Base-by-base conservation (phyloP, 2,888 invertebrate species). In the Helicoverpa assulta region DNA sequence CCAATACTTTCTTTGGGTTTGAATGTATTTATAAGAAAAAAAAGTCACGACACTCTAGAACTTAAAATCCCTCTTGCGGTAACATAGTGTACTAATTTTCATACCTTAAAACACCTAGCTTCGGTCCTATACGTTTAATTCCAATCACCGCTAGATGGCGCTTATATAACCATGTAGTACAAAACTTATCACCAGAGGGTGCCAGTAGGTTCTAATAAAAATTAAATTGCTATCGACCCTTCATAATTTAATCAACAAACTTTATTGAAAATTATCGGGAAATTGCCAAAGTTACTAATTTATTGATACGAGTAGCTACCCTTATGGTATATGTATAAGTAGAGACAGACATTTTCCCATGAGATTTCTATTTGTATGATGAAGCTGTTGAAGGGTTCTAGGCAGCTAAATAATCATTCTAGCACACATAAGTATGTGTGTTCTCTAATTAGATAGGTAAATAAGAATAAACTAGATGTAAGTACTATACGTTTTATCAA, bases 371-470 rank as follows among this genome's bases (percentile, higher is more conserved):
- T 18, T 29, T 54, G 29, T 71, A 54, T 67, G 33, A 33, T 1
- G 6, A 47, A 40, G 40, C 10, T 43, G 5, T 16, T 14, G 0
- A 43, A 43, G 14, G 43, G 6, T 47, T n/a, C 47, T n/a, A n/a
- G n/a, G 6, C 2, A 14, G 40, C 40, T 40, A 12, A 40, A n/a
- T n/a, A n/a, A n/a, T n/a, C n/a, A n/a, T 40, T 37, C 37, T 1
- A 33, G 6, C 33, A 33, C 29, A 29, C 33, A 7, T 7, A 33
- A 7, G 7, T 33, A 33, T 40, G 52, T 56, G 56, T 56, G 56
- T 57, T 47, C 52, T 73, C 65, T 57, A 47, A 71, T 66, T 50
- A 65, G n/a, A 53, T 8, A 26, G 52, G n/a, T 72, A 71, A 70
- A 29, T 52, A 57, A 37, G 43, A 62, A 26, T 26, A 26, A 19